Percentiles rank a stretch among this genome's conserved stretches.
phyloP scores from a whole-genome alignment of 1,140 invertebrate genomes.

The Choristoneura fumiferana region DNA sequence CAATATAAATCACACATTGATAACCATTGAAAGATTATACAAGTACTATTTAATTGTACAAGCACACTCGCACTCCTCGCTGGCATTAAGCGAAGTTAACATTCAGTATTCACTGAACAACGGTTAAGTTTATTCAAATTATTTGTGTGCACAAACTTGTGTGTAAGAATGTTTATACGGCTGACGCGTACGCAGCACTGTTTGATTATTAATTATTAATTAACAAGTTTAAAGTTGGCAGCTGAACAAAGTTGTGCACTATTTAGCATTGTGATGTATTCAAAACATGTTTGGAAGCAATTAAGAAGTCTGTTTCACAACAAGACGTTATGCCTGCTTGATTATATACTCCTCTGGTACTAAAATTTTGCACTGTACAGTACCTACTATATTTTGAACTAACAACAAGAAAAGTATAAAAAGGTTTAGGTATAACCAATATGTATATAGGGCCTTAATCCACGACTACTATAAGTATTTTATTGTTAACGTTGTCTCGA shows the following conservation, averaged over 20 bases:
- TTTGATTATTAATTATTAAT: not conserved
- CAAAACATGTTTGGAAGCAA: not conserved
- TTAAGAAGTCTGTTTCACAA: not conserved
- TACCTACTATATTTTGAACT: no score
- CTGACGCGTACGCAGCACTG: not conserved
- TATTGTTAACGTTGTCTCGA: no score
- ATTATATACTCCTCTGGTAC: no score
- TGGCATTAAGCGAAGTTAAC: not conserved
- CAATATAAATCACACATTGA: no score
- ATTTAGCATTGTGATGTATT: not conserved
- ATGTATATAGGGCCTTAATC: no score
- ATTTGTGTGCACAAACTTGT: not conserved
- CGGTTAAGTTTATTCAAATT: conserved; percentile 4
- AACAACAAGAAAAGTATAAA: no score
- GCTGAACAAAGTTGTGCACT: not conserved
- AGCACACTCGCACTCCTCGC: not conserved
- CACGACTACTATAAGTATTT: no score
- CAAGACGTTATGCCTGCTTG: no score
- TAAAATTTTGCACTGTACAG: not conserved
- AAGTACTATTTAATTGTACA: not conserved
- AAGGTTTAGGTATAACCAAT: no score
- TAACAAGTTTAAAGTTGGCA: not conserved
- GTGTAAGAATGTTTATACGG: not conserved
- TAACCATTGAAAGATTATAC: no score
- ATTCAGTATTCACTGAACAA: not conserved